phyloP scores from a whole-genome alignment of 2,888 invertebrate genomes.

The Auanema sp. region DNA sequence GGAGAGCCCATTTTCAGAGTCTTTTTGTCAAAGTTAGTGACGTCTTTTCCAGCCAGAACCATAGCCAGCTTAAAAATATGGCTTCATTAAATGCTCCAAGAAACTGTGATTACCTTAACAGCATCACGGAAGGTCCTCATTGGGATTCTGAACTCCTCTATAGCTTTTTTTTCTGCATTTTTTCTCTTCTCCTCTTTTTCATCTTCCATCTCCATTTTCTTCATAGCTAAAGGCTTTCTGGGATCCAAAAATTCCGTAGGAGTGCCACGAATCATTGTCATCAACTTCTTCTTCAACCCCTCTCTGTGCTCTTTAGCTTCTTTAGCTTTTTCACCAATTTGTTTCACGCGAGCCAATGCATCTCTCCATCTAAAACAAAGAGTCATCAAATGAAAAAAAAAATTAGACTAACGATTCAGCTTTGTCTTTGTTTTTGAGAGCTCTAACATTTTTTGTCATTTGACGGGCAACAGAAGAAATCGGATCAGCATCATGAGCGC shows the following conservation, averaged over 20 bases:
- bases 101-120: constrained; percentile 23
- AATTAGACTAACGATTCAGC: neutral
- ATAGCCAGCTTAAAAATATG: constrained; percentile 35
- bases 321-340: constrained; percentile 37
- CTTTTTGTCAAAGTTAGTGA: constrained; percentile 58
- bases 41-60: constrained; percentile 54
- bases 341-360: constrained; percentile 34
- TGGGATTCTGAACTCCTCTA: constrained; percentile 45
- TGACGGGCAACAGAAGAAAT: constrained; percentile 37
- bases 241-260: constrained; percentile 46
- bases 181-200: constrained; percentile 29
- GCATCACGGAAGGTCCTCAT: constrained; percentile 51
- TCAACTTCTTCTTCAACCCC: constrained; percentile 35
- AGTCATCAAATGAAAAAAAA: neutral
- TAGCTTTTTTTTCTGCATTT: constrained; percentile 32
- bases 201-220: constrained; percentile 31
- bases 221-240: constrained; percentile 38
- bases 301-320: constrained; percentile 34
- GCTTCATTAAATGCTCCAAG: neutral
- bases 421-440: constrained; percentile 42
- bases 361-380: constrained; percentile 34
- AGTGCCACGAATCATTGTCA: constrained; percentile 46
- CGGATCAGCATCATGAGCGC: constrained; percentile 27
- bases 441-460: constrained; percentile 43
- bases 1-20: constrained; percentile 58